Conservation (phyloP, 2,888 invertebrate genomes). For the Troglohyphantes excavatus region DNA sequence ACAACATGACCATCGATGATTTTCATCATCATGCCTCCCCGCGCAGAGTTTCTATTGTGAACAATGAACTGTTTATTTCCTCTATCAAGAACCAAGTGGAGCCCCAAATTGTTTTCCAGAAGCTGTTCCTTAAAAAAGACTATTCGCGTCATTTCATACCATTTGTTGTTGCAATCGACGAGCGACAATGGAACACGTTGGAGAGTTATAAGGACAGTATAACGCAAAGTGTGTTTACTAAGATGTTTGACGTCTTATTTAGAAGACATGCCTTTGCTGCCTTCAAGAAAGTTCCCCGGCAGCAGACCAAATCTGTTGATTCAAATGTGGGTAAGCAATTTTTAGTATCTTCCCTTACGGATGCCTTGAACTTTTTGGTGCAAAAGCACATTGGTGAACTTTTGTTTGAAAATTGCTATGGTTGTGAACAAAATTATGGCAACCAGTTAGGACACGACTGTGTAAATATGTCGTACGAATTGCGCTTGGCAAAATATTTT, state of each 20-base stretch:
- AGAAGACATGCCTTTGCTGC: background rate
- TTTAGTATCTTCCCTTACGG: background rate
- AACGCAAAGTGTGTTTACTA: background rate
- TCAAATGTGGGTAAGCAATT: background rate
- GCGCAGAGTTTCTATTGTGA: background rate
- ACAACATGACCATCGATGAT: background rate
- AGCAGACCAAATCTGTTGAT: background rate
- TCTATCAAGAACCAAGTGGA: background rate
- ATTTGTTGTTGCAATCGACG: background rate
- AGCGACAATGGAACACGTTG: background rate
- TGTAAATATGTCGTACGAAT: background rate
- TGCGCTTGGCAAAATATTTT: background rate
- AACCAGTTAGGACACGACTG: background rate
- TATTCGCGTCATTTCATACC: background rate
- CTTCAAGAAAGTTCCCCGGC: background rate
- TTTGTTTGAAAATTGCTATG: background rate
- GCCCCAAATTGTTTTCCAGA: background rate
- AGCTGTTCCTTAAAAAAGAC: background rate
- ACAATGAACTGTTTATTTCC: background rate
- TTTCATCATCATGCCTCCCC: background rate
- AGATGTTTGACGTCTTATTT: background rate
- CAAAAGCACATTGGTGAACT: background rate
- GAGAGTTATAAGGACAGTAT: background rate
- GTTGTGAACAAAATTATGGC: background rate
- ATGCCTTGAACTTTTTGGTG: background rate